Evolutionary conservation across 2,888 invertebrate genomes (phyloP).

Genomic region (Scrobipalpa costella): DNA sequence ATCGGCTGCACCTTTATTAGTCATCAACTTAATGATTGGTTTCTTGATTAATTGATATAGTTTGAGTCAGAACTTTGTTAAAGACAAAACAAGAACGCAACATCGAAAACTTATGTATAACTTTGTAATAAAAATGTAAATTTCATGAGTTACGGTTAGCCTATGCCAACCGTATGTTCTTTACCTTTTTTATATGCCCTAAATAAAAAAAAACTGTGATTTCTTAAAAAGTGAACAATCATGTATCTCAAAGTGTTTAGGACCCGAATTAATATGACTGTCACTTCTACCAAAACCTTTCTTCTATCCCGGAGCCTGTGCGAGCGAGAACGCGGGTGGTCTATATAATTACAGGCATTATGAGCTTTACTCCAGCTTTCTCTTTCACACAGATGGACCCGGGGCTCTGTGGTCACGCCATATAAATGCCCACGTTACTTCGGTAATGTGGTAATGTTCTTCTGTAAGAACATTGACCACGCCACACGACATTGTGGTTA

Average conservation of each 20-base stretch:
- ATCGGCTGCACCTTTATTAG: constrained; percentile 12
- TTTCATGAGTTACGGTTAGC: no score
- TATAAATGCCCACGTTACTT: constrained; percentile 11
- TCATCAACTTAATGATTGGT: constrained; percentile 7
- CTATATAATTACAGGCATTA: constrained; percentile 66
- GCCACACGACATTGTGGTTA: constrained; percentile 13
- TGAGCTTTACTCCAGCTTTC: constrained; percentile 35
- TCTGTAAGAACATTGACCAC: constrained; percentile 15
- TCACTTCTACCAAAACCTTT: background rate
- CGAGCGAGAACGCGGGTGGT: constrained; percentile 65
- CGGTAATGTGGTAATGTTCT: constrained; percentile 17
- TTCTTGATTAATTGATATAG: constrained; percentile 10
- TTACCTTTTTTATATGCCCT: no score
- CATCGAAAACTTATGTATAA: background rate
- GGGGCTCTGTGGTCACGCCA: constrained; percentile 17
- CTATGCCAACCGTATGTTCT: no score
- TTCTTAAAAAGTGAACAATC: background rate
- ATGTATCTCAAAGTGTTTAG: background rate
- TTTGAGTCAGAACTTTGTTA: constrained; percentile 4
- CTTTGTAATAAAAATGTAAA: no score
- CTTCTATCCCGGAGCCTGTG: constrained; percentile 30
- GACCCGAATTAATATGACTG: background rate
- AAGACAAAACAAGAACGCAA: background rate
- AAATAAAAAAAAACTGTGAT: no score
- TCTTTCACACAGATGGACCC: constrained; percentile 22